Evolutionary conservation across 1,140 invertebrate species (phyloP).

Genomic region (Cheumatopsyche charites): DNA sequence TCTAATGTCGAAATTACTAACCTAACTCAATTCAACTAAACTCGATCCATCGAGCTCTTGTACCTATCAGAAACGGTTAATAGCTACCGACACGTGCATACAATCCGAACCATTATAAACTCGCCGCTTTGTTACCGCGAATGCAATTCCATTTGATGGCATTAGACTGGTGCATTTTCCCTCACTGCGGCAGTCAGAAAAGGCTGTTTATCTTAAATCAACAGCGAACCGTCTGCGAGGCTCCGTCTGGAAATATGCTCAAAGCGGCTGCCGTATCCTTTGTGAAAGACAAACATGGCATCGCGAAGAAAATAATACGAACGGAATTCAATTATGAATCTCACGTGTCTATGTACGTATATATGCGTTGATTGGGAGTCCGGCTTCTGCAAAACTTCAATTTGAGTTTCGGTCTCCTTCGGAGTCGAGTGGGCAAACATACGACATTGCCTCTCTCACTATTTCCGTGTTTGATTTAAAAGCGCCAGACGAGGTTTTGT

Average conservation of each 20-base stretch:
- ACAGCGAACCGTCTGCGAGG: slow-evolving; percentile 22
- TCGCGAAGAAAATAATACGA: slow-evolving; percentile 36
- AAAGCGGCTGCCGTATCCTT: slow-evolving; percentile 19
- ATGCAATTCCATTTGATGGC: not conserved
- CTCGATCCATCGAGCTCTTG: no score
- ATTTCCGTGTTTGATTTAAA: no score
- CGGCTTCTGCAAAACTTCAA: not conserved
- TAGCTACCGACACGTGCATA: no score
- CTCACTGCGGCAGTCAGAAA: slow-evolving; percentile 9
- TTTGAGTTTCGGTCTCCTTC: not conserved
- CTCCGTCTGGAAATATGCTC: slow-evolving; percentile 21
- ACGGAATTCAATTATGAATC: slow-evolving; percentile 43
- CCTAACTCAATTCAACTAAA: no score
- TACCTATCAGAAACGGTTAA: no score
- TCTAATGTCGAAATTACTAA: no score
- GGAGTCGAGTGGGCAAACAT: not conserved
- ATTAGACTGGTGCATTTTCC: not conserved
- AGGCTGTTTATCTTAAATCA: slow-evolving; percentile 37
- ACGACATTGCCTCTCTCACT: not conserved
- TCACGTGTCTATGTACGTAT: no score
- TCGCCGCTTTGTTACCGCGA: not conserved
- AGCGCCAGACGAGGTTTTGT: no score
- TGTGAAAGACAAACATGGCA: slow-evolving; percentile 39
- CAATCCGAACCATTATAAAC: no score
- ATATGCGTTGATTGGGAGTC: slow-evolving; percentile 44